Conservation (phyloP, 2,888 invertebrate genomes). For the Mythimna albipuncta region DNA sequence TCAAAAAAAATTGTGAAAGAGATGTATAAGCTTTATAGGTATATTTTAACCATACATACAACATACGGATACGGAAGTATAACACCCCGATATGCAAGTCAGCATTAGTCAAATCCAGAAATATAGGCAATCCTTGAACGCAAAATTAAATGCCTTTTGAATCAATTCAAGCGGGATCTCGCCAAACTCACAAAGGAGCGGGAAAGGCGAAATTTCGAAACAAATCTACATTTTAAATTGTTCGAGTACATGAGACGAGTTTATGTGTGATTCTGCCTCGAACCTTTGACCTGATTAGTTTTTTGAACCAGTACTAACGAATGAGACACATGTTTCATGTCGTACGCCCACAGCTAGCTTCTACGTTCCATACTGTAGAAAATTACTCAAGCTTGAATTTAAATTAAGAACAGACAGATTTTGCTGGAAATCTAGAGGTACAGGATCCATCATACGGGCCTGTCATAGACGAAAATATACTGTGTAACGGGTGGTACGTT, state of each 20-base stretch:
- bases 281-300: conserved; percentile 36
- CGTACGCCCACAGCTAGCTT: neutral
- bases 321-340: neutral
- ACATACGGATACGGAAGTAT: too few relatives aligned
- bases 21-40: too few relatives aligned
- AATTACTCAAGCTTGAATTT: neutral
- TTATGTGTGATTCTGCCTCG: conserved; percentile 18
- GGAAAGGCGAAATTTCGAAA: conserved; percentile 40
- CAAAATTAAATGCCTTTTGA: conserved; percentile 20
- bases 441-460: neutral
- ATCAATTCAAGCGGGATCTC: conserved; percentile 22
- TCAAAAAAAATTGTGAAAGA: too few relatives aligned
- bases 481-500: too few relatives aligned
- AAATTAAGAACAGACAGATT: neutral
- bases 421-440: neutral
- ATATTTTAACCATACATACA: too few relatives aligned
- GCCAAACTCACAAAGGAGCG: conserved; percentile 12
- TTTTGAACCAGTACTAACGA: conserved; percentile 20
- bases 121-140: neutral
- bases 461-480: too few relatives aligned
- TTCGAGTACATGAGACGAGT: conserved; percentile 1
- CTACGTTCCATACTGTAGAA: neutral
- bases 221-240: conserved; percentile 50
- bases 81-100: neutral
- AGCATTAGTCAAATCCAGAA: neutral